phyloP scores from a whole-genome alignment of 2,888 invertebrate species.

The Scaptomyza flava region DNA sequence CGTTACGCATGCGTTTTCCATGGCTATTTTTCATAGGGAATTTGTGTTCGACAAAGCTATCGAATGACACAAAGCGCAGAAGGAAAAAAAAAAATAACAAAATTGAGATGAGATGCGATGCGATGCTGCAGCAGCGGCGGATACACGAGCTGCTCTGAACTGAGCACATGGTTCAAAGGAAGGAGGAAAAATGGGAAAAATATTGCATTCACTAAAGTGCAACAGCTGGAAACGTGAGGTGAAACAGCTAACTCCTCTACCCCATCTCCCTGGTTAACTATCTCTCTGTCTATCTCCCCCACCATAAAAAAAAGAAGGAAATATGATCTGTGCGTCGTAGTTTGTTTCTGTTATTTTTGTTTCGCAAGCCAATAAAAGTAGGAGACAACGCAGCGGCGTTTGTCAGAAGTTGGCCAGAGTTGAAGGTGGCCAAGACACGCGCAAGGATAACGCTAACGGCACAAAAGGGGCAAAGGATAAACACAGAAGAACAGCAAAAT shows the following conservation, averaged over 20 bases:
- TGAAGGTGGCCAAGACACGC: constrained; percentile 34
- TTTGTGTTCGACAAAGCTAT: constrained; percentile 51
- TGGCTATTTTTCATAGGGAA: constrained; percentile 22
- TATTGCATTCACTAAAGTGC: constrained; percentile 52
- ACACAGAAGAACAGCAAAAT: constrained; percentile 15
- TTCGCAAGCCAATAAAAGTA: constrained; percentile 70
- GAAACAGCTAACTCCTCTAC: constrained; percentile 22
- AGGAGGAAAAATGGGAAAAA: constrained; percentile 55
- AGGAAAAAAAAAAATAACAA: constrained; percentile 9
- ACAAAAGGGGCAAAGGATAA: constrained; percentile 8
- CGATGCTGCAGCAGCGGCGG: constrained; percentile 16
- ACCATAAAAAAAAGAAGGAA: constrained; percentile 31
- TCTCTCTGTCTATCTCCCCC: not conserved
- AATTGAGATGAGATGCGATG: constrained; percentile 1
- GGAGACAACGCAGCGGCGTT: constrained; percentile 57
- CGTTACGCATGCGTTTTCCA: constrained; percentile 73
- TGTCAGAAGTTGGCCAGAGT: constrained; percentile 69
- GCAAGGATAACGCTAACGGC: constrained; percentile 12
- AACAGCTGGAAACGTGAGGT: constrained; percentile 70
- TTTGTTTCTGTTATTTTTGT: not conserved
- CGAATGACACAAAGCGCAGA: constrained; percentile 61
- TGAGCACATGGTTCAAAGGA: constrained; percentile 4
- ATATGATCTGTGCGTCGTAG: constrained; percentile 52
- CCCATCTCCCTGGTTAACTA: not conserved
- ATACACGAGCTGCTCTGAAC: constrained; percentile 16